Base-by-base conservation (phyloP, 2,113 vertebrate species). In the Syngnathus floridae region DNA sequence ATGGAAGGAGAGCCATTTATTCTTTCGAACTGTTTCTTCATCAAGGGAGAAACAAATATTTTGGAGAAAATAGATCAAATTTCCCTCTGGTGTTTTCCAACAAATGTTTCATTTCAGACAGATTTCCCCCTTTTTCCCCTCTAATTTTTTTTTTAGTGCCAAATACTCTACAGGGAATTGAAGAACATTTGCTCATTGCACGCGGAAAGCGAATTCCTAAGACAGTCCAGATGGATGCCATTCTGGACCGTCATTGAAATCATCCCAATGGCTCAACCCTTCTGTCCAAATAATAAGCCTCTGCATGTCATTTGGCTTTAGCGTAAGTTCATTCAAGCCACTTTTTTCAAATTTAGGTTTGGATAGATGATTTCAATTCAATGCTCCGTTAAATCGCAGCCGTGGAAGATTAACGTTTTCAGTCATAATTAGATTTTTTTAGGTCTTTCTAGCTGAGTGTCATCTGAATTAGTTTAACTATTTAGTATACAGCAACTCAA, bases 151-250 rank as follows among this genome's bases (percentile, higher is more conserved):
- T 58, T 37, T 58, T 16, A 37, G 17, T 35, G 35, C 31, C 16
- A 58, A 43, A 19, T 40, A 7, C 40, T 43, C 38, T 16, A n/a
- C n/a, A 61, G 19, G 37, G 59, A 43, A 13, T 1, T 22, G 59
- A 43, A 61, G 38, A 61, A 38, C 59, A 61, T 61, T 41, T 61
- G 38, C n/a, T 41, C 38, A 61, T 21, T 61, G 59, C 59, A 43
- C 14, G 59, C 38, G 9, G 38, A 37, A 31, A 31, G 35, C 19
- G 31, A 58, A 35, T 8, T 36, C 35, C 56, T 37, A 21, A 43
- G 10, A 16, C 40, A 43, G n/a, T 61, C 59, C 59, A 61, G 59
- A 61, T 61, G 59, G 59, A 61, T 26, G 59, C 59, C 59, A 61
- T 12, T 61, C 59, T 61, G 59, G 59, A 41, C 21, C 21, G 22